These are phyloP conservation scores for Ganaspis sp. DNA, from an alignment of 1,140 invertebrate species.

Conservation along the genomic window DNA sequence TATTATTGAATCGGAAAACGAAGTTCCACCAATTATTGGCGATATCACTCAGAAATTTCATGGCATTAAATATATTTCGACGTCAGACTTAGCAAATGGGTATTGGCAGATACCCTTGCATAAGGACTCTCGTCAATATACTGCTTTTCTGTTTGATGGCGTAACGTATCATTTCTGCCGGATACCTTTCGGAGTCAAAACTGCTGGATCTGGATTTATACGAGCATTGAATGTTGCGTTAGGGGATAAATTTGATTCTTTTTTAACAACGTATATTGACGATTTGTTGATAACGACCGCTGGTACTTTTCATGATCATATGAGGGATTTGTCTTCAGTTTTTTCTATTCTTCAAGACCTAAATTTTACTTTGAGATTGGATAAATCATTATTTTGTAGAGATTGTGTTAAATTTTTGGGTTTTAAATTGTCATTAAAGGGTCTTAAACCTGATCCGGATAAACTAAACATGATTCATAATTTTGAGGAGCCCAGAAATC, in stretches of 20 bases:
- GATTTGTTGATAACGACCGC: not conserved
- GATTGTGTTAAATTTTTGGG: slow-evolving; percentile 16
- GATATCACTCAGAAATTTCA: slow-evolving; percentile 40
- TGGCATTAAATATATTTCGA: slow-evolving; percentile 41
- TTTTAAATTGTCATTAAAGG: not conserved
- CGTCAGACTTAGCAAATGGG: slow-evolving; percentile 49
- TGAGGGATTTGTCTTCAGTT: not conserved
- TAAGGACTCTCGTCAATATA: slow-evolving; percentile 27
- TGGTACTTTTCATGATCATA: not conserved
- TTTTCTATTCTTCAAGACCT: not conserved
- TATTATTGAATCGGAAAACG: slow-evolving; percentile 49
- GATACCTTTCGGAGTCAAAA: slow-evolving; percentile 38
- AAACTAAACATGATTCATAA: not conserved
- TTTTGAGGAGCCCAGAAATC: not conserved
- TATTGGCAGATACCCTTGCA: slow-evolving; percentile 44
- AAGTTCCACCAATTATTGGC: slow-evolving; percentile 44
- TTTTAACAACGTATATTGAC: not conserved
- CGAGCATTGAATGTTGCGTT: slow-evolving; percentile 24
- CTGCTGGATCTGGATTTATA: slow-evolving; percentile 33
- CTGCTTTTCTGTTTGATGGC: slow-evolving; percentile 29
- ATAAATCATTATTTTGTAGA: not conserved
- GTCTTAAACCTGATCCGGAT: not conserved
- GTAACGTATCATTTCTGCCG: slow-evolving; percentile 32
- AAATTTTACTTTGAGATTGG: slow-evolving; percentile 25
- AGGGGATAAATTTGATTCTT: slow-evolving; percentile 20